A percentile compares a stretch with the other conserved stretches of the same genome.
Conservation (phyloP, 2,113 vertebrate genomes). For the Trogon surrucura region DNA sequence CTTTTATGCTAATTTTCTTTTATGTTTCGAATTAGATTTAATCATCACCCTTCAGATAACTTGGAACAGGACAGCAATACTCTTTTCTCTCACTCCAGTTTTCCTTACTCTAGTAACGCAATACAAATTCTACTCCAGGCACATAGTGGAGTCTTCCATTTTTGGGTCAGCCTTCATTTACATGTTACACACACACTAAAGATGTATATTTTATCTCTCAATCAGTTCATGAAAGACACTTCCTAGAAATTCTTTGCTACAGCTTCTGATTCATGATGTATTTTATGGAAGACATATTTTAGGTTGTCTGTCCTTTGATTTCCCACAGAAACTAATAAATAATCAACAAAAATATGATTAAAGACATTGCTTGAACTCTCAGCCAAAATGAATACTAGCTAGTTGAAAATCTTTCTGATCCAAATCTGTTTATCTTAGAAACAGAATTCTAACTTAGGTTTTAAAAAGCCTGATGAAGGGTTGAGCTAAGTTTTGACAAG, state of each 20-base stretch:
- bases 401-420: constrained; percentile 78
- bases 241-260: constrained; percentile 70
- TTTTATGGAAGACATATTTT: constrained; percentile 76
- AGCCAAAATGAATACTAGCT: constrained; percentile 66
- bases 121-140: background rate
- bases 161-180: constrained; percentile 81
- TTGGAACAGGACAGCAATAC: background rate
- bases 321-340: constrained; percentile 82
- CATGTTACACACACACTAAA: constrained; percentile 78
- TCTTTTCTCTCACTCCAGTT: background rate
- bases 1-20: background rate
- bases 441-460: constrained; percentile 81
- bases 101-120: constrained; percentile 11
- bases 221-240: constrained; percentile 66
- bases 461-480: constrained; percentile 73
- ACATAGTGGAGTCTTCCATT: constrained; percentile 53
- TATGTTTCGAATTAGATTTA: constrained; percentile 15
- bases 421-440: constrained; percentile 79
- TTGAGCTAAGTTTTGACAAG: constrained; percentile 74
- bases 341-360: constrained; percentile 86
- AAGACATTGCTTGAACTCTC: constrained; percentile 75
- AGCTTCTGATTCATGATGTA: constrained; percentile 72
- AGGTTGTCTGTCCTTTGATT: constrained; percentile 76
- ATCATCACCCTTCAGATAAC: background rate
- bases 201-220: constrained; percentile 77